Evolutionary conservation across 1,140 invertebrate genomes (phyloP).

Genomic region (Eulimnadia texana): DNA sequence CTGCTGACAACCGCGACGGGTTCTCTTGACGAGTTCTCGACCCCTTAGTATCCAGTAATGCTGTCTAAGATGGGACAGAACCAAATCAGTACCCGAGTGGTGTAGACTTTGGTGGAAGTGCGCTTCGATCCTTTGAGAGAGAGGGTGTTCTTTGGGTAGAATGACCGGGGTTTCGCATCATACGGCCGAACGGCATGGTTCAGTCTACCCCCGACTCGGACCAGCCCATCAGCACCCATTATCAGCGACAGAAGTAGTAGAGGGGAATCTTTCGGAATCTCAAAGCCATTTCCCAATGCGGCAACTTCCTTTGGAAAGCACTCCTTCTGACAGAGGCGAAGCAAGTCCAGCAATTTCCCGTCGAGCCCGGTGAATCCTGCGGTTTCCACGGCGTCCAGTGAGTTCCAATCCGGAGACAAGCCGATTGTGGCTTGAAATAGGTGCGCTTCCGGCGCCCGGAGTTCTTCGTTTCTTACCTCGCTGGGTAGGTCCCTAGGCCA

Average conservation of each 20-base stretch:
- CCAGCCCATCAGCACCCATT: neutral
- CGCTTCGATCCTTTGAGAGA: neutral
- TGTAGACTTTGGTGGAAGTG: neutral
- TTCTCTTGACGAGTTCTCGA: neutral
- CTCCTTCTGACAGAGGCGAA: neutral
- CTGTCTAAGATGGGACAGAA: neutral
- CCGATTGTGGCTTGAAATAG: neutral
- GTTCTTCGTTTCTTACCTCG: neutral
- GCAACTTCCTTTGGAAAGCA: neutral
- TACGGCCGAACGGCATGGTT: neutral
- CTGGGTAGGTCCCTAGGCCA: neutral
- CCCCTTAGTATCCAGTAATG: conserved; percentile 4
- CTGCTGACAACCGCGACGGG: neutral
- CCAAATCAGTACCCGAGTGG: neutral
- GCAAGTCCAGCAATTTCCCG: neutral
- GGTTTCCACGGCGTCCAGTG: neutral
- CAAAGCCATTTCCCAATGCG: neutral
- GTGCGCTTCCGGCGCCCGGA: neutral
- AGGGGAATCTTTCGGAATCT: neutral
- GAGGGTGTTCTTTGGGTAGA: neutral
- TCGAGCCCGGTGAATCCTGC: neutral
- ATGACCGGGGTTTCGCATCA: neutral
- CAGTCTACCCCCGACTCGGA: neutral
- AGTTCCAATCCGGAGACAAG: neutral
- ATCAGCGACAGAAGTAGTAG: neutral